Evolutionary conservation across 2,888 invertebrate species (phyloP).

Genomic region (Synanthedon tipuliformis): DNA sequence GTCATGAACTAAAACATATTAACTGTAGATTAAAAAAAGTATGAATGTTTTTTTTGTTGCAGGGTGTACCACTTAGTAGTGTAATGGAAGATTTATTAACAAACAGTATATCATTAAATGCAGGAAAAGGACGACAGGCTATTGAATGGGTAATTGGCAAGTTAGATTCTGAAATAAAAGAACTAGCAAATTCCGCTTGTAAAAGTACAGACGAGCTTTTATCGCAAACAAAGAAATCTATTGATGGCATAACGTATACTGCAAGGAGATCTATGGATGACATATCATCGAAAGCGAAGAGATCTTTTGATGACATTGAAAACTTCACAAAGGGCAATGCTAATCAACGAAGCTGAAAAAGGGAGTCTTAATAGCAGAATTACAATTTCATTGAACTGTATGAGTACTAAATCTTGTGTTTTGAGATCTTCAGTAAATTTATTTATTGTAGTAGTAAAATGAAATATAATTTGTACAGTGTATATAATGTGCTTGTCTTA

Average conservation of each 20-base stretch:
- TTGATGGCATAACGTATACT: conserved; percentile 82
- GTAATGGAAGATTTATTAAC: conserved; percentile 95
- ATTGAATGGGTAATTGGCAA: conserved; percentile 98
- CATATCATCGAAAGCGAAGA: conserved; percentile 78
- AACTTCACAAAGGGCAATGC: conserved; percentile 68
- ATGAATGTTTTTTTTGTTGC: conserved; percentile 15
- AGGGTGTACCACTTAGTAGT: conserved; percentile 91
- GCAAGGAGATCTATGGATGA: conserved; percentile 88
- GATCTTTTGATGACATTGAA: conserved; percentile 79
- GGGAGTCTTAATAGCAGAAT: conserved; percentile 35
- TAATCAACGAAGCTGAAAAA: conserved; percentile 68
- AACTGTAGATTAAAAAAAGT: no score
- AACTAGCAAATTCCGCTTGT: conserved; percentile 80
- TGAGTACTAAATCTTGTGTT: no score
- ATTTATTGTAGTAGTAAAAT: no score
- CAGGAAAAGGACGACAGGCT: conserved; percentile 94
- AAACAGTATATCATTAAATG: conserved; percentile 90
- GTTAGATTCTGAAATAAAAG: conserved; percentile 89
- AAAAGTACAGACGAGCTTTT: conserved; percentile 87
- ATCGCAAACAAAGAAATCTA: conserved; percentile 80
- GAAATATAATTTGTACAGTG: no score
- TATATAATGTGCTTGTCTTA: no score
- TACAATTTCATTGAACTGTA: no score
- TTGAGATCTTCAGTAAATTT: no score
- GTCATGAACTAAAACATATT: no score